phyloP scores from a whole-genome alignment of 35 echinoderm and acorn worm genomes.

The Chiridota heheva region DNA sequence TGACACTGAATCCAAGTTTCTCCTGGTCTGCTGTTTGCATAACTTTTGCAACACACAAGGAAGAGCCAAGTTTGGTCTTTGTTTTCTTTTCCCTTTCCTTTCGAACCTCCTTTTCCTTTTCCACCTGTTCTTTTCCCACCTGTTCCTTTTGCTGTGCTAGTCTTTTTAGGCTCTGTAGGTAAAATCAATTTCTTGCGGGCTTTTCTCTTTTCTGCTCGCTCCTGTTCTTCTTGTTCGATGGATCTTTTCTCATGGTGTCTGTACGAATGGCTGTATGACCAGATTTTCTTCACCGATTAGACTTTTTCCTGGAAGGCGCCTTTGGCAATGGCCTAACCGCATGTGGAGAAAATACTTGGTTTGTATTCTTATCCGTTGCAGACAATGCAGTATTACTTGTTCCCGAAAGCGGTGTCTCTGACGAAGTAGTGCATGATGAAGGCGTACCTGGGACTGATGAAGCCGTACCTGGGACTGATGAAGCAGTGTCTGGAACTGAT shows the following conservation, averaged over 20 bases:
- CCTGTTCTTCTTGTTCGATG: neutral
- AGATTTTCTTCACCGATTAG: too few relatives aligned
- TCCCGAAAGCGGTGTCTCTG: neutral
- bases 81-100: conserved; percentile 2
- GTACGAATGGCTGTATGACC: too few relatives aligned
- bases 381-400: neutral
- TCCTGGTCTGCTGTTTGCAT: conserved; percentile 18
- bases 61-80: neutral
- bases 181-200: conserved; percentile 4
- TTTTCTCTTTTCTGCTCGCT: neutral
- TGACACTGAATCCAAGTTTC: conserved; percentile 32
- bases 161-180: too few relatives aligned
- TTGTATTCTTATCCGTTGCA: neutral
- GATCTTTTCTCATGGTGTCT: too few relatives aligned
- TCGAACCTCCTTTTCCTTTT: neutral
- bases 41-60: conserved; percentile 13
- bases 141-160: conserved; percentile 4
- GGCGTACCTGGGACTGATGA: neutral
- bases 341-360: neutral
- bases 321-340: neutral
- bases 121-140: conserved; percentile 20
- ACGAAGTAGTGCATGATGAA: neutral
- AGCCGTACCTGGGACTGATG: neutral
- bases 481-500: neutral
- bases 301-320: too few relatives aligned